These are phyloP conservation scores for Hesperia comma DNA, from an alignment of 2,888 invertebrate genomes.

Conservation along the genomic window DNA sequence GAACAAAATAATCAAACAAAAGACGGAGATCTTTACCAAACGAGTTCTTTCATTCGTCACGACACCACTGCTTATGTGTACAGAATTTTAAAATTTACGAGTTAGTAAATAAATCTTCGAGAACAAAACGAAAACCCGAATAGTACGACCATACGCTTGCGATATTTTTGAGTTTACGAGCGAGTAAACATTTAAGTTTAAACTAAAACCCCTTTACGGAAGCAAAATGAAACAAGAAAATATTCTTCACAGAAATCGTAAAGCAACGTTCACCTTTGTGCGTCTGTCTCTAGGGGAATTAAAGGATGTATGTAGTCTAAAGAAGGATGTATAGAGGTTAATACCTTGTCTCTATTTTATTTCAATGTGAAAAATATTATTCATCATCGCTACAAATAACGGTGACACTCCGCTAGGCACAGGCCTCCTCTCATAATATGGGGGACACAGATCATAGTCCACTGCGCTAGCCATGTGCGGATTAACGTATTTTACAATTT, in stretches of 20 bases:
- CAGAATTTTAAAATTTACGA: not conserved
- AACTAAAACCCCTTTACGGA: slow-evolving; percentile 1
- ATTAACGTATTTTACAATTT: no score
- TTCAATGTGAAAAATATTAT: no score
- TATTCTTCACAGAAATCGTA: slow-evolving; percentile 1
- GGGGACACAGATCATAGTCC: no score
- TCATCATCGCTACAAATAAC: no score
- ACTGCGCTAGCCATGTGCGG: no score
- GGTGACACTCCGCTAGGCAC: no score
- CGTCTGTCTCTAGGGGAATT: not conserved
- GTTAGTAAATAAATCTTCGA: not conserved
- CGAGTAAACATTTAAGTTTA: slow-evolving; percentile 7
- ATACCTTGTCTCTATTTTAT: no score
- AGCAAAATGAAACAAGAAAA: slow-evolving; percentile 3
- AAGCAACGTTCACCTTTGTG: not conserved
- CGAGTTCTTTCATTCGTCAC: not conserved
- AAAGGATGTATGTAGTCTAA: not conserved
- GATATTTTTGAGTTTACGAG: slow-evolving; percentile 5
- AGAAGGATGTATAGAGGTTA: no score
- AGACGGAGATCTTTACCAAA: no score
- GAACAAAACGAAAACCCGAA: not conserved
- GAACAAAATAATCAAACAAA: no score
- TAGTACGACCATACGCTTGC: not conserved
- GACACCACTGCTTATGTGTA: not conserved
- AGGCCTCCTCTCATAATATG: no score